phyloP scores from a whole-genome alignment of 2,888 invertebrate species.

The Lepeophtheirus nordmannii region DNA sequence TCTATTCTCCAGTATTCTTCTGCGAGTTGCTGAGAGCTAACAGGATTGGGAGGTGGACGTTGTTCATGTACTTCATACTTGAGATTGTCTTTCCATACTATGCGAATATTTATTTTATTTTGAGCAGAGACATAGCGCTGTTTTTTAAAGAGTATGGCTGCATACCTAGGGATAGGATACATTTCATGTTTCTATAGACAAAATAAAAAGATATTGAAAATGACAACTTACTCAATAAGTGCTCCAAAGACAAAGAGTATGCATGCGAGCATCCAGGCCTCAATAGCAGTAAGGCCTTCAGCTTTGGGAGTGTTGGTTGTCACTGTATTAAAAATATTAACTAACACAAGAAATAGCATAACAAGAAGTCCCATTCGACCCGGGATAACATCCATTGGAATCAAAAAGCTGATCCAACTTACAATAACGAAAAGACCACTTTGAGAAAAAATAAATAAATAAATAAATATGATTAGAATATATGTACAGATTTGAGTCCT shows the following conservation, averaged over 20 bases:
- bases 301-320: conserved; percentile 25
- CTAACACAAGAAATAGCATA: conserved; percentile 24
- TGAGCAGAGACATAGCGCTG: conserved; percentile 24
- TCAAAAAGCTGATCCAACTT: conserved; percentile 23
- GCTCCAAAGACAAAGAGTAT: conserved; percentile 25
- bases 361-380: conserved; percentile 25
- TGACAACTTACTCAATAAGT: conserved; percentile 22
- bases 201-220: too few relatives aligned
- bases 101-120: conserved; percentile 20
- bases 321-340: conserved; percentile 25
- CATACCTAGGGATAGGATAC: conserved; percentile 7
- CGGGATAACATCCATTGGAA: conserved; percentile 25
- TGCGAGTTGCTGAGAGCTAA: conserved; percentile 21
- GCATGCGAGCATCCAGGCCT: conserved; percentile 25
- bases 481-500: too few relatives aligned
- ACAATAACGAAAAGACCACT: conserved; percentile 24
- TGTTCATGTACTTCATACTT: conserved; percentile 24
- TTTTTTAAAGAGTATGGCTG: conserved; percentile 25
- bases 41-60: conserved; percentile 1
- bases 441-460: neutral
- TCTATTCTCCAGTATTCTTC: conserved; percentile 25
- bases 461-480: neutral
- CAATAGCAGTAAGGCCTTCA: conserved; percentile 24
- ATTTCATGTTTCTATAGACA: too few relatives aligned
- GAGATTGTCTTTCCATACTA: conserved; percentile 25